Base-by-base conservation (phyloP, 2,113 vertebrate species). In the Tetrax tetrax region DNA sequence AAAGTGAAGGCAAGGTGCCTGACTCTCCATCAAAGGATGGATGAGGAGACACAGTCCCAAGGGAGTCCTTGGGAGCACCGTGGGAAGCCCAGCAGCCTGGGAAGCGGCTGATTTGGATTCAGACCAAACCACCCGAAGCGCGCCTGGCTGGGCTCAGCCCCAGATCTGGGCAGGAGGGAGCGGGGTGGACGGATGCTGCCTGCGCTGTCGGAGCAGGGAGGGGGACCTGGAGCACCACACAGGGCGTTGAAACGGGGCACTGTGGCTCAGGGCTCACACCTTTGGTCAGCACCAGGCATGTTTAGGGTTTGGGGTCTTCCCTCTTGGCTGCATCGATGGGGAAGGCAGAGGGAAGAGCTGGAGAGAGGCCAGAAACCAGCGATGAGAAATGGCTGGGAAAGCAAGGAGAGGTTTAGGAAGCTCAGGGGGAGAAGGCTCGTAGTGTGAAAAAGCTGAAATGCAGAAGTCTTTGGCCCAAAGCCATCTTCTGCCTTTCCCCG, bases 1-100 rank as follows among this genome's bases (percentile, higher is more conserved):
- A 96, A 97, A 97, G 96, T 89, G 95, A 96, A 94, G 95, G 76
- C 92, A 78, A 86, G 33, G 83, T 79, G 89, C 65, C 72, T 97
- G 90, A 97, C 80, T 84, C 76, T 59, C 65, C 63, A 0, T 72
- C 31, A 82, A 71, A 71, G 53, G 45, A 45, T 1, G 5, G 66
- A 54, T 43, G 63, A 50, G 15, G 41, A 91, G 75, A 74, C 66
- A 53, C 23, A 53, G 79, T 56, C 27, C 60, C 37, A n/a, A n/a
- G 31, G 60, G 45, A 77, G 45, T 25, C 19, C 85, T 53, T 1
- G 0, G 54, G 35, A 93, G 75, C 38, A 54, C 37, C 28, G 38
- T 0, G 10, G 61, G 86, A 74, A 87, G 75, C 53, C 57, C 78
- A 80, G 59, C 14, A 89, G 61, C 14, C 76, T 0, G 0, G 21